phyloP scores from a whole-genome alignment of 1,140 invertebrate species.

The Trypoxylus dichotomus region DNA sequence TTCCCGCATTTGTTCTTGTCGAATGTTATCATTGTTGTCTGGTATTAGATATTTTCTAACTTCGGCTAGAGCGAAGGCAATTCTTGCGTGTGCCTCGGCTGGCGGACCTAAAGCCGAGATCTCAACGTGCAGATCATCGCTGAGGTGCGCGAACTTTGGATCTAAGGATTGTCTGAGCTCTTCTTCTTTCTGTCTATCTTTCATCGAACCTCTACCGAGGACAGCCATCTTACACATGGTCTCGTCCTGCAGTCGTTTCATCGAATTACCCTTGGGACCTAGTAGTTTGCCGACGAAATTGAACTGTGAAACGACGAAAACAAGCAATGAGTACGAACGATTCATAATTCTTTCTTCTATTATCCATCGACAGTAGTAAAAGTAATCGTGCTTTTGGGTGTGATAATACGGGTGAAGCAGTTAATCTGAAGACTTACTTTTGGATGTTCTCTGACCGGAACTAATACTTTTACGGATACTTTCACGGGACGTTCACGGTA shows the following conservation, averaged over 20 bases:
- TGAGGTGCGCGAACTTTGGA: conserved; percentile 85
- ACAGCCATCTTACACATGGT: conserved; percentile 94
- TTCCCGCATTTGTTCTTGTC: conserved; percentile 83
- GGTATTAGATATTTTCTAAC: conserved; percentile 74
- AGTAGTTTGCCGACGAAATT: conserved; percentile 92
- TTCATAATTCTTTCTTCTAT: too few relatives aligned
- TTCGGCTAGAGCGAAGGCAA: conserved; percentile 81
- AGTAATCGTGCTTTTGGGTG: not conserved
- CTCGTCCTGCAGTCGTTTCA: conserved; percentile 88
- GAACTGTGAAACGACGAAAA: conserved; percentile 63
- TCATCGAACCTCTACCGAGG: conserved; percentile 86
- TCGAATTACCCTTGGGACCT: conserved; percentile 87
- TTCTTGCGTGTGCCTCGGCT: conserved; percentile 84
- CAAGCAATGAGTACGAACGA: not conserved
- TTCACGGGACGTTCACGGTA: conserved; percentile 81
- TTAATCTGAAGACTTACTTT: conserved; percentile 64
- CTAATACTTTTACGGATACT: conserved; percentile 76
- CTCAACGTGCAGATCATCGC: conserved; percentile 88
- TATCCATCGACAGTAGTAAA: too few relatives aligned
- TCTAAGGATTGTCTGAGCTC: conserved; percentile 81
- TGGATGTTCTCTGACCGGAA: conserved; percentile 80
- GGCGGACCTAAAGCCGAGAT: conserved; percentile 84
- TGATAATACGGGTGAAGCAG: not conserved
- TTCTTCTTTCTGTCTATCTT: conserved; percentile 89
- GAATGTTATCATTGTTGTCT: conserved; percentile 83